phyloP scores from a whole-genome alignment of 2,113 vertebrate species.

The Gambusia affinis region DNA sequence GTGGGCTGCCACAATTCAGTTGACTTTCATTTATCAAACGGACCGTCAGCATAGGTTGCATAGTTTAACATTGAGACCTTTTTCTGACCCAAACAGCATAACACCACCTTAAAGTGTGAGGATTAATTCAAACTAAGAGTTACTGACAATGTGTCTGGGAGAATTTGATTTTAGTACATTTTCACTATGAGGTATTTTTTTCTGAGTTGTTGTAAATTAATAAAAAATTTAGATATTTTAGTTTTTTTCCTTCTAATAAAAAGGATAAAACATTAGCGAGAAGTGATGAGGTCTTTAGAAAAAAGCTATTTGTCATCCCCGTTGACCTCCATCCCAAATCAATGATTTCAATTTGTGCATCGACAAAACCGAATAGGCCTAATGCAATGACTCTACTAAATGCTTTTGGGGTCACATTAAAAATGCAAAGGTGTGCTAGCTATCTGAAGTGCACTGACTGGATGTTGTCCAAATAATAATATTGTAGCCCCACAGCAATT shows the following conservation, averaged over 20 bases:
- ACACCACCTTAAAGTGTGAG: constrained; percentile 68
- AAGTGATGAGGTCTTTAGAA: constrained; percentile 37
- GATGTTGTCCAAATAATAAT: constrained; percentile 72
- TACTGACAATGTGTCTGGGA: constrained; percentile 53
- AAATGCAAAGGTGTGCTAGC: constrained; percentile 57
- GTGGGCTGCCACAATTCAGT: constrained; percentile 76
- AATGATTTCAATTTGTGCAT: constrained; percentile 66
- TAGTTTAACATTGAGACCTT: constrained; percentile 70
- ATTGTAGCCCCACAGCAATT: constrained; percentile 65
- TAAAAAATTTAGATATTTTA: not conserved
- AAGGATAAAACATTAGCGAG: constrained; percentile 36
- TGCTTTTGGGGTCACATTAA: constrained; percentile 55
- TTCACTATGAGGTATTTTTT: not conserved
- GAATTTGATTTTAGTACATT: constrained; percentile 34
- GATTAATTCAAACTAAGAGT: constrained; percentile 72
- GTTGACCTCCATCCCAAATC: constrained; percentile 66
- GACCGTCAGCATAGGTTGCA: constrained; percentile 55
- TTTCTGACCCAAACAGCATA: constrained; percentile 78
- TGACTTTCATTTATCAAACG: constrained; percentile 86
- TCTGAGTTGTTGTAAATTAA: not conserved
- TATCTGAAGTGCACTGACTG: constrained; percentile 49
- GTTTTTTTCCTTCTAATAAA: constrained; percentile 15
- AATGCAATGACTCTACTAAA: constrained; percentile 50
- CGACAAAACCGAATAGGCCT: constrained; percentile 53
- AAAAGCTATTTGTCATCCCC: constrained; percentile 49